Evolutionary conservation across 2,113 vertebrate genomes (phyloP), one percentile per base, ranked within the genome.

Genomic region (Cynocephalus volans): DNA sequence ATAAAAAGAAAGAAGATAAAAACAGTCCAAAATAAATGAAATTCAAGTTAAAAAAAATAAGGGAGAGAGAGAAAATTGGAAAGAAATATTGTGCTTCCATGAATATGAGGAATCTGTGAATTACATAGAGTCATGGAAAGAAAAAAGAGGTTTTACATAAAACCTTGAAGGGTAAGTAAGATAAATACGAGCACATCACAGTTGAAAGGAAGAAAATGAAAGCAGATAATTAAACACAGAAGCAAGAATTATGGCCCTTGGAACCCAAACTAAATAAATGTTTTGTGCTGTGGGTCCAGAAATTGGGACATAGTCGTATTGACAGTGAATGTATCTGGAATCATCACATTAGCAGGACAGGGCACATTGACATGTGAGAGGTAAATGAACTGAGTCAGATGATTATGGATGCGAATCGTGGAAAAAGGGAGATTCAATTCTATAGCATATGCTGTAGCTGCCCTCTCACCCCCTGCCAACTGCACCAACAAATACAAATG

Each of bases 11-110:
- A 52, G 13, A 24, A 8, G 4, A 8, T 14, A 5, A n/a, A n/a
- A 41, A 52, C 80, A 45, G 18, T 82, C 6, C 19, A 33, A 92
- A 70, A 91, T 56, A 82, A 77, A 48, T 95, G 85, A 92, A 90
- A 87, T 12, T 64, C 26, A 83, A 82, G 17, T 79, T 33, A 36
- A 3, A 73, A 70, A 65, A 73, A 15, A 60, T 41, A 41, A 41
- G 41, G 41, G 4, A 41, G 33, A 31, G n/a, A 36, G 4, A 72
- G 24, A 17, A 70, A 48, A 56, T 56, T 54, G 24, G 1, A 11
- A 52, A 65, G 45, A 70, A 72, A 76, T 60, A 84, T 1, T 45
- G 18, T 50, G 19, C 2, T 93, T 62, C 15, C 6, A 10, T 13
- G 8, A 84, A 24, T 33, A 7, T 41, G 41, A 41, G 41, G 41